Evolutionary conservation across 2,888 invertebrate genomes (phyloP).

Genomic region (Danaus chrysippus): DNA sequence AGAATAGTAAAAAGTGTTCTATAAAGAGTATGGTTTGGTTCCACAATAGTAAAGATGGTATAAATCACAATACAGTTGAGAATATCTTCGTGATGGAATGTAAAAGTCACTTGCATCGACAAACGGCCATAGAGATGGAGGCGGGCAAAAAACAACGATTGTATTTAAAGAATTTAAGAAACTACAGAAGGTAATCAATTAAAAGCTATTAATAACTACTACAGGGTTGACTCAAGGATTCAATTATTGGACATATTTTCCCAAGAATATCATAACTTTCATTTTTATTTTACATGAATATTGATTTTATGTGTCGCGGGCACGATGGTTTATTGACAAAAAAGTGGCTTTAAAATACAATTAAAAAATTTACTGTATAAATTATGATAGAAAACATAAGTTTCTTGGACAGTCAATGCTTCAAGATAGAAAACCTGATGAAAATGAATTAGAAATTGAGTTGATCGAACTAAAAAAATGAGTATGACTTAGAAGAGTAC

Average conservation of each 20-base stretch:
- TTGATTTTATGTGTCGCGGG: too few relatives aligned
- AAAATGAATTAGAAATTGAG: conserved; percentile 30
- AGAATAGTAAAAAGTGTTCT: conserved; percentile 1
- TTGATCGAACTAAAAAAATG: conserved; percentile 56
- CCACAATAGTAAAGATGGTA: conserved; percentile 27
- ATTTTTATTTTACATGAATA: background rate
- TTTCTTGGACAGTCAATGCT: background rate
- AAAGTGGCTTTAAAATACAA: too few relatives aligned
- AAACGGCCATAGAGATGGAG: conserved; percentile 37
- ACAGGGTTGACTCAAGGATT: conserved; percentile 46
- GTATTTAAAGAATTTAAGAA: conserved; percentile 35
- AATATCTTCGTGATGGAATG: conserved; percentile 39
- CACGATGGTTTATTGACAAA: too few relatives aligned
- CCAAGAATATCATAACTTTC: conserved; percentile 18
- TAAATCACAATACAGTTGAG: conserved; percentile 36
- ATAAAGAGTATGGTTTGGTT: conserved; percentile 12
- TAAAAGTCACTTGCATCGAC: conserved; percentile 41
- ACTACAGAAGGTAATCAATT: conserved; percentile 63
- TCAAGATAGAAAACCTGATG: background rate
- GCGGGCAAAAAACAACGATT: conserved; percentile 45
- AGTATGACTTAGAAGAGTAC: conserved; percentile 56
- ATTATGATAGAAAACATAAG: background rate
- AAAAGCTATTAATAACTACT: conserved; percentile 53
- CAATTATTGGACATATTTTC: conserved; percentile 31
- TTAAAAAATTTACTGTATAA: background rate